A percentile compares a stretch with the other conserved stretches of the same genome.
Evolutionary conservation across 2,888 invertebrate species (phyloP).

Genomic region (Phaonia tiefii): DNA sequence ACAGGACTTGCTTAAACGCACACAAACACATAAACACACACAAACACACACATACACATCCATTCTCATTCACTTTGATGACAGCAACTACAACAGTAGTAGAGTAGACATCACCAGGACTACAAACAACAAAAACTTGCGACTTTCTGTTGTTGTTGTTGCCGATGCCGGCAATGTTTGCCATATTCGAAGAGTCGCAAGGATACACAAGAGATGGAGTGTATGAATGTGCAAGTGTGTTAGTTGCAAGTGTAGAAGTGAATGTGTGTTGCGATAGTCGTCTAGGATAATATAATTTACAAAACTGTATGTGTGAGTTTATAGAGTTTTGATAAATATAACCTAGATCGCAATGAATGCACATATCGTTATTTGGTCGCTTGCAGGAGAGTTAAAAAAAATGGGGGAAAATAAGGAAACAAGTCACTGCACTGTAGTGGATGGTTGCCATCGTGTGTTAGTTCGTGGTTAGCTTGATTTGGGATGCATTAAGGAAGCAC

Average conservation of each 20-base stretch:
- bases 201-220: background rate
- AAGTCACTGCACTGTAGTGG: background rate
- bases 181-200: background rate
- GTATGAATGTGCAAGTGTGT: slow-evolving; percentile 11
- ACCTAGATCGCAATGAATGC: slow-evolving; percentile 65
- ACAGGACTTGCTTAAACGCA: no score
- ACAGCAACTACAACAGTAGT: slow-evolving; percentile 53
- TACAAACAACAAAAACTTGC: background rate
- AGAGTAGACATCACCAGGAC: slow-evolving; percentile 45
- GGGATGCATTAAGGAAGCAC: background rate
- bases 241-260: background rate
- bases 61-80: slow-evolving; percentile 28
- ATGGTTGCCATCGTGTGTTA: background rate
- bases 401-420: no score
- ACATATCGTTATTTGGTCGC: slow-evolving; percentile 51
- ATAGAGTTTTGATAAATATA: slow-evolving; percentile 60
- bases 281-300: slow-evolving; percentile 55
- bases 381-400: background rate
- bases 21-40: slow-evolving; percentile 35
- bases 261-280: slow-evolving; percentile 9
- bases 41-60: slow-evolving; percentile 19
- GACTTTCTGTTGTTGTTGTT: background rate
- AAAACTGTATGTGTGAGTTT: slow-evolving; percentile 46
- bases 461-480: background rate
- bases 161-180: background rate